Conservation (phyloP, 2,888 invertebrate genomes). For the Brenthis ino region DNA sequence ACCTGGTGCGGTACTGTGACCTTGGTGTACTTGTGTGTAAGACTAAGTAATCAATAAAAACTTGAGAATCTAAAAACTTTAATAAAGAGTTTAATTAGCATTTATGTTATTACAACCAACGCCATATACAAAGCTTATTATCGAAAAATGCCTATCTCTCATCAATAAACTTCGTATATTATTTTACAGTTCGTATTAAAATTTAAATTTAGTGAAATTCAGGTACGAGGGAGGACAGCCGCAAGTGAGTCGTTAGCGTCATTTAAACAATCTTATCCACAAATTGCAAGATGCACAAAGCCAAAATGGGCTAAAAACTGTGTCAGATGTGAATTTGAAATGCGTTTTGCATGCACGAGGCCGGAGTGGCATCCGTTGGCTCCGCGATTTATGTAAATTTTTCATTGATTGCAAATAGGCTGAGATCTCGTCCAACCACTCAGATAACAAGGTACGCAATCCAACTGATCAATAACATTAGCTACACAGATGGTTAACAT, state of each 20-base stretch:
- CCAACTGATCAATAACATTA: conserved; percentile 43
- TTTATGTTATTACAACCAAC: neutral
- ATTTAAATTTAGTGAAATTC: neutral
- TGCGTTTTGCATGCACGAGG: conserved; percentile 55
- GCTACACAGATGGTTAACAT: conserved; percentile 40
- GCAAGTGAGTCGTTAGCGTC: neutral
- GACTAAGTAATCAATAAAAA: conserved; percentile 67
- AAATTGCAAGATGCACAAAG: conserved; percentile 7
- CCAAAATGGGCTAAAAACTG: conserved; percentile 43
- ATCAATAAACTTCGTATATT: too few relatives aligned
- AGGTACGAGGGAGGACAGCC: neutral
- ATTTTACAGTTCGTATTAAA: neutral
- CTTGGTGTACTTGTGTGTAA: conserved; percentile 65
- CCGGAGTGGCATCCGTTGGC: conserved; percentile 52
- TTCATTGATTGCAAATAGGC: conserved; percentile 76
- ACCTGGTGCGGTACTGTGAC: conserved; percentile 76
- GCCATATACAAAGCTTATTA: neutral
- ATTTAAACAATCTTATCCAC: conserved; percentile 22
- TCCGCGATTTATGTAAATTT: conserved; percentile 70
- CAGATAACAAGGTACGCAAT: conserved; percentile 57
- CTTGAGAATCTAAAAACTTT: conserved; percentile 57
- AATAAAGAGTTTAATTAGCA: conserved; percentile 28
- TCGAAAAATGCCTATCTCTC: too few relatives aligned
- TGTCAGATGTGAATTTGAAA: conserved; percentile 51
- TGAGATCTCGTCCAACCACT: conserved; percentile 57